Percentiles rank a stretch among this genome's conserved stretches.
phyloP scores from a whole-genome alignment of 2,113 vertebrate species.

The Rhinoderma darwinii region DNA sequence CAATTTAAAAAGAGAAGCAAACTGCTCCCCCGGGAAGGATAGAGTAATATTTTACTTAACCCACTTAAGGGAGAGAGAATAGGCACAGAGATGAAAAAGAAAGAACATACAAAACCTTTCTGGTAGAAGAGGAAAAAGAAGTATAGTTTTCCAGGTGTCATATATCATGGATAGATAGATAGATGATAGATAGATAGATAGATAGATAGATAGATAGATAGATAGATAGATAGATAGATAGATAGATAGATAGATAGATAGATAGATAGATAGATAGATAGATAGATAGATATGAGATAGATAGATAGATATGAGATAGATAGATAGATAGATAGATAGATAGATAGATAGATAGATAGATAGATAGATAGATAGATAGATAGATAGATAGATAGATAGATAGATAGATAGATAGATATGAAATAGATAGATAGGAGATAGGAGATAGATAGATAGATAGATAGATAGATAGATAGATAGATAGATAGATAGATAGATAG shows the following conservation, averaged over 20 bases:
- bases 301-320: background rate
- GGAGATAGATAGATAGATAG: background rate
- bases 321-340: conserved; percentile 6
- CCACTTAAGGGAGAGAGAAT: conserved; percentile 66
- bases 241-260: background rate
- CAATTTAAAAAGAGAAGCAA: conserved; percentile 71
- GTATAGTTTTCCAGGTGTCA: background rate
- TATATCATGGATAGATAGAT: background rate
- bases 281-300: background rate
- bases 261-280: background rate
- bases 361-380: conserved; percentile 1
- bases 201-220: background rate
- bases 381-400: conserved; percentile 1
- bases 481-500: too few species aligned
- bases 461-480: too few species aligned
- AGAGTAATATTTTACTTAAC: conserved; percentile 64
- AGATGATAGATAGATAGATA: background rate
- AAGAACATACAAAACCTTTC: conserved; percentile 61
- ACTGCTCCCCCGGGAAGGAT: conserved; percentile 66
- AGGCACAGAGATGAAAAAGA: conserved; percentile 50
- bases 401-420: background rate
- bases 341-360: background rate
- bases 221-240: too few species aligned
- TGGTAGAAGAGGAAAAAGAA: background rate
- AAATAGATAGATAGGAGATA: background rate